Base-by-base conservation (phyloP, 2,888 invertebrate genomes). In the Torymus auratus region DNA sequence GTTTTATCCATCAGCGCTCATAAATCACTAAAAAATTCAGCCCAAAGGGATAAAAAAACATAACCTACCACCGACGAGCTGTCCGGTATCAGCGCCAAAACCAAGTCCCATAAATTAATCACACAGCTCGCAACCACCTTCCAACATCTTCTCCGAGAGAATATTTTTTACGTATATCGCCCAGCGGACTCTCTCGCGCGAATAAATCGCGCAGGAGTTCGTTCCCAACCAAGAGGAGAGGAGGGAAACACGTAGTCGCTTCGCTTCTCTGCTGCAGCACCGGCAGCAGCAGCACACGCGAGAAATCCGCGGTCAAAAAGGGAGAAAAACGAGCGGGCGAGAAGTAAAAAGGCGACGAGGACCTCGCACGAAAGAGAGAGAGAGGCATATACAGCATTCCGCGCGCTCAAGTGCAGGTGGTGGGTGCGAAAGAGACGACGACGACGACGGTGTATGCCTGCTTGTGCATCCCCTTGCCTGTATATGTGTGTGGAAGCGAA, bases 401-500 rank as follows among this genome's bases (percentile, higher is more conserved):
- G 55, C 61, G 65, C 53, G 58, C 50, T 41, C 17, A 69, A 23
- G 71, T 56, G 71, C 70, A 58, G 73, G 83, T 61, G 84, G 75
- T 41, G 41, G 41, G 41, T 41, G 41, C 41, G 41, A 41, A 41
- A 41, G 41, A 41, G 7, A 7, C 41, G 7, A 41, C 41, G 7
- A 7, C 41, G 7, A 41, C 41, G 41, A 7, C 1, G 41, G 41
- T 41, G 41, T 10, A 1, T 41, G 41, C 41, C 7, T 41, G 41
- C 41, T 41, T 41, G 41, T 10, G 7, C 41, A 41, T 7, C 41
- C 41, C 41, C 7, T 41, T 41, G 7, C 28, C 0, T 7, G 7
- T 7, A 0, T 28, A 2, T 41, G 7, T 7, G 7, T 10, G 7
- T 7, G 41, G 41, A 41, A 41, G 41, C 87, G 87, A 87, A 87